Evolutionary conservation across 2,888 invertebrate species (phyloP), one percentile per base, ranked within the genome.

Genomic region (Sminthurinus aureus): DNA sequence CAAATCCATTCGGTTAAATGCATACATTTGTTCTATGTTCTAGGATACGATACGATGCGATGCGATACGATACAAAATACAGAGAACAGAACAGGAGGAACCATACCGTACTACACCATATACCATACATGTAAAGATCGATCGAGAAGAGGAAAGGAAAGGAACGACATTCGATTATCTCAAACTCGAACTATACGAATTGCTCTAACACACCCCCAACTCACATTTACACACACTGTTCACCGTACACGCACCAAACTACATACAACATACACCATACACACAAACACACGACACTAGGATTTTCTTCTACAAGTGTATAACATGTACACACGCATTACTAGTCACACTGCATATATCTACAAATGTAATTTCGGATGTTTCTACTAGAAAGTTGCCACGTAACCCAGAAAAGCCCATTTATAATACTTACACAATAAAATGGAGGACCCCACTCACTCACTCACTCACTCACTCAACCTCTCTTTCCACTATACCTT

Each of bases 121-220:
- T 78, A 64, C 64, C 24, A 78, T 58, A 79, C 79, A 67, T 52
- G 73, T 58, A 51, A 38, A 81, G 81, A 81, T 81, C 81, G 81
- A 81, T 81, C 24, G 81, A 81, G 81, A 81, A 71, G 78, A 84
- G 81, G 85, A 85, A 84, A 85, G 84, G 83, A 87, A 87, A 85
- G 84, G 83, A 87, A 87, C 85, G 87, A 87, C 87, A 87, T 87
- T 87, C 87, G 87, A 87, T 87, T 87, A 87, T 87, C 87, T 71
- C 67, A 20, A 67, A 18, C 22, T 11, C 71, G 77, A 85, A 76
- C 85, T 85, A 73, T 73, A 76, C 80, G 78, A 78, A 71, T 77
- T 85, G 79, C 77, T 67, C 51, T 78, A 76, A 66, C 81, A 38
- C 51, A 69, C 66, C 50, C 81, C 51, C 75, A 58, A 52, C 75